Conservation (phyloP, 2,797 vertebrate species). For the Neomorphus geoffroyi region DNA sequence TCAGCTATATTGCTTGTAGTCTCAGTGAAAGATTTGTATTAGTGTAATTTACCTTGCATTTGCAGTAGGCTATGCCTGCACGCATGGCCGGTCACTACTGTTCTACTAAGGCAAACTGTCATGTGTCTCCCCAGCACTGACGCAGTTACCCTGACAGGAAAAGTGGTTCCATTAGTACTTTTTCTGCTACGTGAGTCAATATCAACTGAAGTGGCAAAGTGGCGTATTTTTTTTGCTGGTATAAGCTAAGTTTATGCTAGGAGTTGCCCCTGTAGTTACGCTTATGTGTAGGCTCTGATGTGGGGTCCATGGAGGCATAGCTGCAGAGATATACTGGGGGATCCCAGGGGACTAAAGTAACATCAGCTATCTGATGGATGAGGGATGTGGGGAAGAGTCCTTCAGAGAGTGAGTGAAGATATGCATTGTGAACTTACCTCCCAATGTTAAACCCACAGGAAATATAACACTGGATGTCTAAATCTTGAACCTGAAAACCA, state of each 20-base stretch:
- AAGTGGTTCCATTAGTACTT: slow-evolving; percentile 9
- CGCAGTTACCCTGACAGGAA: background rate
- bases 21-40: background rate
- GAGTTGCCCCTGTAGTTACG: background rate
- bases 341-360: background rate
- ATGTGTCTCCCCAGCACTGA: background rate
- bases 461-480: background rate
- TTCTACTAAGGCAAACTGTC: background rate
- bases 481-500: background rate
- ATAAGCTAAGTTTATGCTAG: background rate
- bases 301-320: fast-evolving
- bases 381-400: background rate
- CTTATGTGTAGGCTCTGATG: background rate
- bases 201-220: background rate
- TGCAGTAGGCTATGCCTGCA: background rate
- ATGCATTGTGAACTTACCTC: background rate
- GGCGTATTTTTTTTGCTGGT: background rate
- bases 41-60: background rate
- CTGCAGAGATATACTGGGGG: background rate
- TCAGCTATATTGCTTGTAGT: background rate
- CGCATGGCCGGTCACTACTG: background rate
- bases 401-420: background rate
- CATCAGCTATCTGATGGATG: background rate
- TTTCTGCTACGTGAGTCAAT: background rate
- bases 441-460: background rate